These are phyloP conservation scores for Laterallus jamaicensis DNA, from an alignment of 2,113 vertebrate species.

Conservation along the genomic window DNA sequence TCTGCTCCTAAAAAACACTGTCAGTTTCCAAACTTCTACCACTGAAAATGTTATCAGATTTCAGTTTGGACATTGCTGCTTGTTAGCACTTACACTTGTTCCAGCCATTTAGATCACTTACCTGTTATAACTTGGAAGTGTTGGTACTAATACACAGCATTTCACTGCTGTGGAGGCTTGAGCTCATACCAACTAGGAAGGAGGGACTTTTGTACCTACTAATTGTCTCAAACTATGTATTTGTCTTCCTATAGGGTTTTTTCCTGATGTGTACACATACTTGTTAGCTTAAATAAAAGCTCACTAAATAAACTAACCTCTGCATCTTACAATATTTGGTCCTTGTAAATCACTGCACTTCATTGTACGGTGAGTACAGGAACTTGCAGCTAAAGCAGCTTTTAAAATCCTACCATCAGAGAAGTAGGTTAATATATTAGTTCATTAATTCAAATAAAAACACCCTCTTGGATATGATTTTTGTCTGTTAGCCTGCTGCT, in stretches of 20 bases:
- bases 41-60: background rate
- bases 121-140: background rate
- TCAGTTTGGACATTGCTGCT: background rate
- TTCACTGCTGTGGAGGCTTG: background rate
- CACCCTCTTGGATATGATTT: background rate
- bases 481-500: background rate
- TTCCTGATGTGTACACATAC: background rate
- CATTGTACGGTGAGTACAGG: background rate
- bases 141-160: background rate
- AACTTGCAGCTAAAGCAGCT: background rate
- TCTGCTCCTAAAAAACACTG: background rate
- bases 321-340: background rate
- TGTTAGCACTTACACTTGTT: background rate
- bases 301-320: background rate
- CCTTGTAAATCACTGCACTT: background rate
- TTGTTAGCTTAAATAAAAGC: background rate
- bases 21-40: background rate
- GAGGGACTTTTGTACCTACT: background rate
- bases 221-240: background rate
- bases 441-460: constrained; percentile 1
- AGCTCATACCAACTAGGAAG: background rate
- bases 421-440: background rate
- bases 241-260: background rate
- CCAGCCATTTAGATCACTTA: background rate
- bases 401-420: background rate